Percentiles rank a stretch among this genome's conserved stretches.
Conservation (phyloP, 1,140 invertebrate species). For the Pararge aegeria region DNA sequence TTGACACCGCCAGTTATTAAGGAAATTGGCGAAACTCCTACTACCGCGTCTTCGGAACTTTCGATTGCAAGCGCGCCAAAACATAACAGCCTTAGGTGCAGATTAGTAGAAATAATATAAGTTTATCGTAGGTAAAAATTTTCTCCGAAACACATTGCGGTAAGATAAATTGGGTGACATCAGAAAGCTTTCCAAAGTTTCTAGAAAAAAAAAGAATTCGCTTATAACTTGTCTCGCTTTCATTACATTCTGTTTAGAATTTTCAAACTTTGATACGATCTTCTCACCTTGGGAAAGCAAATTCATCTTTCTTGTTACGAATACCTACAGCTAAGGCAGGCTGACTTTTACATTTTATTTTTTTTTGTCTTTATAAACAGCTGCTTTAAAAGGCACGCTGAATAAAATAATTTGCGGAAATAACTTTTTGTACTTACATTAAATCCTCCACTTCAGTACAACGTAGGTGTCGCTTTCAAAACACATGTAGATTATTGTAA, state of each 20-base stretch:
- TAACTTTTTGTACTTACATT: no score
- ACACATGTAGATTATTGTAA: no score
- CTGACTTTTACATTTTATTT: no score
- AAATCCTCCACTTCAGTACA: no score
- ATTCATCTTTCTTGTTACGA: not conserved
- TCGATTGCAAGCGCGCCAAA: no score
- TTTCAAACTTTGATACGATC: not conserved
- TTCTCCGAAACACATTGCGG: not conserved
- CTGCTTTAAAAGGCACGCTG: no score
- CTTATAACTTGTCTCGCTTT: slow-evolving; percentile 10
- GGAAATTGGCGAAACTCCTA: no score
- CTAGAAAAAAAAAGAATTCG: slow-evolving; percentile 2
- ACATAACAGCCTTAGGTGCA: not conserved
- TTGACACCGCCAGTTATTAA: no score
- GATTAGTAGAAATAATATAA: not conserved
- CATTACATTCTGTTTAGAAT: slow-evolving; percentile 11
- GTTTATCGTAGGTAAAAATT: not conserved
- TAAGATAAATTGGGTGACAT: not conserved
- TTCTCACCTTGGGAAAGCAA: not conserved
- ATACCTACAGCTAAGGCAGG: not conserved
- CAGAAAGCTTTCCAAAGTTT: slow-evolving; percentile 9
- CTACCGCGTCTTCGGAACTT: no score
- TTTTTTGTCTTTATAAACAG: no score
- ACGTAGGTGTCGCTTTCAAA: no score
- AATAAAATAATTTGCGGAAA: no score